phyloP scores from a whole-genome alignment of 2,888 invertebrate genomes.

The Drosophila ustulata region DNA sequence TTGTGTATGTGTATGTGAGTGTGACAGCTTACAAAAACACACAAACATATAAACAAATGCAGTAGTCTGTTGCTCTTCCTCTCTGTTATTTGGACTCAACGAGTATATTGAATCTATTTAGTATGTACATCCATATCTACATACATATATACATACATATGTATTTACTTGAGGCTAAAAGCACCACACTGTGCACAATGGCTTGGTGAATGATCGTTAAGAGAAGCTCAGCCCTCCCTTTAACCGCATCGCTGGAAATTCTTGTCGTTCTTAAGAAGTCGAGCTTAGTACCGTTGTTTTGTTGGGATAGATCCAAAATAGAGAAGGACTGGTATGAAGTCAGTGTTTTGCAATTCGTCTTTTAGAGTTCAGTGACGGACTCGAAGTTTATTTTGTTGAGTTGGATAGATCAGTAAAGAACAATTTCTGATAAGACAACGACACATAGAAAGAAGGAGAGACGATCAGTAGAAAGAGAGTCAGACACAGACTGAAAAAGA shows the following conservation, averaged over 20 bases:
- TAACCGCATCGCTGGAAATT: slow-evolving; percentile 8
- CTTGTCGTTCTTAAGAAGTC: slow-evolving; percentile 32
- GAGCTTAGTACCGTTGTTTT: slow-evolving; percentile 68
- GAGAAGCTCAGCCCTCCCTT: not conserved
- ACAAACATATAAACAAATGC: slow-evolving; percentile 3
- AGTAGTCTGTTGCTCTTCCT: slow-evolving; percentile 7
- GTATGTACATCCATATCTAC: slow-evolving; percentile 33
- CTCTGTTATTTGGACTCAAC: slow-evolving; percentile 10
- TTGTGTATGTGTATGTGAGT: not conserved
- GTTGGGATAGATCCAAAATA: slow-evolving; percentile 79
- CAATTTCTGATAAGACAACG: not conserved
- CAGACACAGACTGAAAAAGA: not conserved
- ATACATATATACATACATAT: not conserved
- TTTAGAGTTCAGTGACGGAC: not conserved
- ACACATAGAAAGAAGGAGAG: not conserved
- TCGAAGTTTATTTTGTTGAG: not conserved
- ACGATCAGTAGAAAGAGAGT: no score
- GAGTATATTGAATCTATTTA: slow-evolving; percentile 30
- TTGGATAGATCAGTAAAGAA: slow-evolving; percentile 71
- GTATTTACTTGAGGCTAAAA: slow-evolving; percentile 62
- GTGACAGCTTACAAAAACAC: slow-evolving; percentile 10
- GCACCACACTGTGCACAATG: slow-evolving; percentile 43
- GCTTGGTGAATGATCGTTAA: slow-evolving; percentile 67
- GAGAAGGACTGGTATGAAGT: slow-evolving; percentile 59
- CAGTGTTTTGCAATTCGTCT: slow-evolving; percentile 37